These are phyloP conservation scores for Microchirus variegatus DNA, from an alignment of 2,797 vertebrate species.

Conservation along the genomic window DNA sequence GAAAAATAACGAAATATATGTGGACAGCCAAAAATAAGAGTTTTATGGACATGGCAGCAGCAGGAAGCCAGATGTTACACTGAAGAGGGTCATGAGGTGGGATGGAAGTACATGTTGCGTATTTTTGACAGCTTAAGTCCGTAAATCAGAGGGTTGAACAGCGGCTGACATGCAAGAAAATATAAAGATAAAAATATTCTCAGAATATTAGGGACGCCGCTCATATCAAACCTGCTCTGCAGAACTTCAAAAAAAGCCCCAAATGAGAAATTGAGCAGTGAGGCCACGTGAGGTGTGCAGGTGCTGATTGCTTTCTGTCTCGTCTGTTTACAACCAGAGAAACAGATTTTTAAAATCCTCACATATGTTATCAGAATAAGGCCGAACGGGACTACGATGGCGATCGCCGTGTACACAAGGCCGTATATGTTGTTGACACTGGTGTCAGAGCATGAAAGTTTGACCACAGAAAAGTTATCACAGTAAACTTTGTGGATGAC, in stretches of 20 bases:
- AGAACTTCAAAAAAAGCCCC: not conserved
- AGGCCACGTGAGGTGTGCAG: slow-evolving; percentile 32
- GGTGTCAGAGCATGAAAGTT: slow-evolving; percentile 43
- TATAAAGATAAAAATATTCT: slow-evolving; percentile 34
- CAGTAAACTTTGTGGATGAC: slow-evolving; percentile 42
- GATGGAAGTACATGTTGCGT: not conserved
- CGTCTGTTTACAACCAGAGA: slow-evolving; percentile 21
- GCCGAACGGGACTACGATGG: not conserved
- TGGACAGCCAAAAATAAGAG: no score
- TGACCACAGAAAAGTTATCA: slow-evolving; percentile 35
- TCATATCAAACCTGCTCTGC: slow-evolving; percentile 31
- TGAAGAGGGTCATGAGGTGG: no score
- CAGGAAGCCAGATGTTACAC: no score
- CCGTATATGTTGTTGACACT: slow-evolving; percentile 15
- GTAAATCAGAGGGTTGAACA: slow-evolving; percentile 44
- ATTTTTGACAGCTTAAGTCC: slow-evolving; percentile 42
- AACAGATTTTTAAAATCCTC: slow-evolving; percentile 44
- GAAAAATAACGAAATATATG: no score
- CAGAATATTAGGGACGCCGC: not conserved
- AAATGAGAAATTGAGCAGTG: slow-evolving; percentile 21
- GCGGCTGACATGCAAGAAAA: slow-evolving; percentile 33
- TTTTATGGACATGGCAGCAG: no score
- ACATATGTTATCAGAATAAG: slow-evolving; percentile 44
- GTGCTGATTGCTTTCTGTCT: slow-evolving; percentile 43
- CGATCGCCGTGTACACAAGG: slow-evolving; percentile 4